Percentiles rank a stretch among this genome's conserved stretches.
phyloP scores from a whole-genome alignment of 2,797 vertebrate species.

The Anguilla obscura region DNA sequence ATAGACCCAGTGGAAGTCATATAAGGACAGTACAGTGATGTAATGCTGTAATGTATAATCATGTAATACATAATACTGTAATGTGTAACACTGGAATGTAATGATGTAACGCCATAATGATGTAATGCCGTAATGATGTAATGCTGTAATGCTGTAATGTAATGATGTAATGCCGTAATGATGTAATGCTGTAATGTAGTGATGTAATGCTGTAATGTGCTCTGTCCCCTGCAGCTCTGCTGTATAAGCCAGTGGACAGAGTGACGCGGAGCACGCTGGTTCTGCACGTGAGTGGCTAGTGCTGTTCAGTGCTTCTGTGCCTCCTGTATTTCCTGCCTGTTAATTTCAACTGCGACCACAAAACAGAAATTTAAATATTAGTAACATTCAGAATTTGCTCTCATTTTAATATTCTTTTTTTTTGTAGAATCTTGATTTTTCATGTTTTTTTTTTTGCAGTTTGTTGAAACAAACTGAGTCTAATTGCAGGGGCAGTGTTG shows the following conservation, averaged over 20 bases:
- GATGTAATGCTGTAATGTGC: not conserved
- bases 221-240: constrained; percentile 75
- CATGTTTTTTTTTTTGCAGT: not conserved
- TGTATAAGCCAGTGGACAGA: constrained; percentile 97
- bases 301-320: not conserved
- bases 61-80: not conserved
- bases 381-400: no score
- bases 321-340: not conserved
- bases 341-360: not conserved
- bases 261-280: constrained; percentile 97
- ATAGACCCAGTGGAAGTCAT: not conserved
- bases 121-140: no score
- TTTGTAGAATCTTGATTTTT: not conserved
- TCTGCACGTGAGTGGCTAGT: constrained; percentile 86
- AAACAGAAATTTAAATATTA: not conserved
- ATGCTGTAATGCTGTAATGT: not conserved
- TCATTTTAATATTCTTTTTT: not conserved
- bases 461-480: not conserved
- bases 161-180: not conserved
- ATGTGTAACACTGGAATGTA: not conserved
- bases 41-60: not conserved
- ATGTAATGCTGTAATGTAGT: not conserved
- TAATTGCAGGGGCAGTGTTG: not conserved
- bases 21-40: not conserved
- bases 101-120: no score